Conservation (phyloP, 2,113 vertebrate genomes). For the Morone chrysops region DNA sequence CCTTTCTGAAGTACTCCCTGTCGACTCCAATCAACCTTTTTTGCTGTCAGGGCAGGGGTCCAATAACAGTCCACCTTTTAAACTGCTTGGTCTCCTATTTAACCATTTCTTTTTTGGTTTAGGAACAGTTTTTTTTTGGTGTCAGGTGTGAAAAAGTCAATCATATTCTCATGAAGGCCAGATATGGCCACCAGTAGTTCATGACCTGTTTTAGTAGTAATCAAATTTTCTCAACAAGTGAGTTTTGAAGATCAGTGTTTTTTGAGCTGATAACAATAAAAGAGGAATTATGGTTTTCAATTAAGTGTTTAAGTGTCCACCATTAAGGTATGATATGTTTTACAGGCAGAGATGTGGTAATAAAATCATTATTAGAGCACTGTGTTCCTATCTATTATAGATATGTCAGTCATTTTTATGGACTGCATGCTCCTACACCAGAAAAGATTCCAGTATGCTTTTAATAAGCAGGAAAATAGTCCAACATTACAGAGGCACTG, state of each 20-base stretch:
- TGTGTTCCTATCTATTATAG: not conserved
- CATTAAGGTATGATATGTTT: not conserved
- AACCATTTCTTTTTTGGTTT: not conserved
- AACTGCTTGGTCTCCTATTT: not conserved
- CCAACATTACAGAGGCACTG: not conserved
- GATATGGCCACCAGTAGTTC: not conserved
- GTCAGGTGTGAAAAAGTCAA: not conserved
- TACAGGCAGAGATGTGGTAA: not conserved
- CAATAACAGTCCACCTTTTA: not conserved
- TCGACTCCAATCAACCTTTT: not conserved
- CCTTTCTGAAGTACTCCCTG: not conserved
- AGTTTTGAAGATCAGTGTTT: not conserved
- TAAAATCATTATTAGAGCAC: not conserved
- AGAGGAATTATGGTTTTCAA: not conserved
- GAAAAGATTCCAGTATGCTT: not conserved
- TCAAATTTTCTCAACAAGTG: not conserved
- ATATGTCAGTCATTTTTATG: not conserved
- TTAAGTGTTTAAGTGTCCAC: not conserved
- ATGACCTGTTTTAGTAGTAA: not conserved
- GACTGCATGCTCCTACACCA: not conserved
- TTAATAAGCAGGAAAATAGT: not conserved
- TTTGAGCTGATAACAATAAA: not conserved
- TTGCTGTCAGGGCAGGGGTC: not conserved
- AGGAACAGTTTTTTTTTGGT: not conserved
- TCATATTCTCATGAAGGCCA: no score